A percentile compares a stretch with the other conserved stretches of the same genome.
Conservation (phyloP, 2,113 vertebrate genomes). For the Martes martes region DNA sequence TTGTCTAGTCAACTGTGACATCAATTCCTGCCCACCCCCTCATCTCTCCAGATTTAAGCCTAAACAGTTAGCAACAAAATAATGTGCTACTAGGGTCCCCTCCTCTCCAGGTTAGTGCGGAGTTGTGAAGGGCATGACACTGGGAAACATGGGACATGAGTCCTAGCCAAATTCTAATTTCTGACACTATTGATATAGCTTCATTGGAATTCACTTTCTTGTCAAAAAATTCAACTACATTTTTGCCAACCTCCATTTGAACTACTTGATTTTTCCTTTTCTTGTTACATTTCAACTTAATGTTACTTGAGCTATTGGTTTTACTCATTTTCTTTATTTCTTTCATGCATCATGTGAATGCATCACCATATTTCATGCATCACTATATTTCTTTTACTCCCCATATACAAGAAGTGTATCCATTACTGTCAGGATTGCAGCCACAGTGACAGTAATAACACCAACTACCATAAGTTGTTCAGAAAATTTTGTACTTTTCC, state of each 20-base stretch:
- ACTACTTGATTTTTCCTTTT: neutral
- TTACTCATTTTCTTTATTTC: neutral
- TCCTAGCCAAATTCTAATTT: neutral
- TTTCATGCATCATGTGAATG: neutral
- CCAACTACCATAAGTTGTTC: neutral
- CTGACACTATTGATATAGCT: neutral
- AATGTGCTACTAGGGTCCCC: rapidly evolving
- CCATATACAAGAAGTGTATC: neutral
- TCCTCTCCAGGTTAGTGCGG: neutral
- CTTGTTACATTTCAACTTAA: neutral
- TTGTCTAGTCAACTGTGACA: neutral
- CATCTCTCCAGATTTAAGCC: neutral
- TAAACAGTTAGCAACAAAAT: neutral
- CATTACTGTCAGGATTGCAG: neutral
- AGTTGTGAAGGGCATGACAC: neutral
- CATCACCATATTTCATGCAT: neutral
- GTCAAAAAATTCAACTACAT: neutral
- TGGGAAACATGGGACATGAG: neutral
- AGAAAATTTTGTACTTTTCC: neutral
- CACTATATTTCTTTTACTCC: neutral
- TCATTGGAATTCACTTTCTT: neutral
- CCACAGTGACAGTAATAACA: neutral
- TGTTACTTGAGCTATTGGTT: neutral
- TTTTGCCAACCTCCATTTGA: neutral
- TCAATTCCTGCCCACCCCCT: neutral